These are phyloP conservation scores for Acropora tenuis DNA, from an alignment of 64 coral and sea anemone species.

Conservation along the genomic window DNA sequence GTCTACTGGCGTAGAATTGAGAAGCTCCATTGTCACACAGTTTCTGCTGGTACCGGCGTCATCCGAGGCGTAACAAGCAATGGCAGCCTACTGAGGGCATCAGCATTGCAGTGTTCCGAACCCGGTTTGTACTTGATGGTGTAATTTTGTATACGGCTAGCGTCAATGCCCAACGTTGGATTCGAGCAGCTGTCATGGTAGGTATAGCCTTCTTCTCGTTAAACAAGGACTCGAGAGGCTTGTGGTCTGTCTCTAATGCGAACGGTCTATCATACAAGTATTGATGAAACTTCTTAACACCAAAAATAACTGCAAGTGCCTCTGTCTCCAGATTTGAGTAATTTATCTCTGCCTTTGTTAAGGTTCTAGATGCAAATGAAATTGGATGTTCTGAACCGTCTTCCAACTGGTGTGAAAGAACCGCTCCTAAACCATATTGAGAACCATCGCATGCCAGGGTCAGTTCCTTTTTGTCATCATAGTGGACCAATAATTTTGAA, in stretches of 20 bases:
- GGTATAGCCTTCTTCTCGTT: neutral
- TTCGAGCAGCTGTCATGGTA: slow-evolving; percentile 5
- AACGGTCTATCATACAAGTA: neutral
- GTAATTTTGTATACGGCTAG: slow-evolving; percentile 21
- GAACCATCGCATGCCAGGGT: neutral
- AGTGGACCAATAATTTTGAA: neutral
- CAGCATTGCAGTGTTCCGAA: neutral
- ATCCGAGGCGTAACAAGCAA: neutral
- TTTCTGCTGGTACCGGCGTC: neutral
- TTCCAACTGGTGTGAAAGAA: neutral
- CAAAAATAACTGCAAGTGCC: neutral
- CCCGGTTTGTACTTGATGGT: neutral
- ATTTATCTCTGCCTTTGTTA: neutral
- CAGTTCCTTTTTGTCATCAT: neutral
- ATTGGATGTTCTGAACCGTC: neutral
- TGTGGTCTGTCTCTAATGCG: neutral
- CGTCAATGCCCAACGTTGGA: slow-evolving; percentile 32
- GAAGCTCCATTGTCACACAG: neutral
- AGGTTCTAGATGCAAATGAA: neutral
- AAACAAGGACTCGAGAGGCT: neutral
- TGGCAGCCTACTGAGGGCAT: neutral
- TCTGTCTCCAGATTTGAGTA: neutral
- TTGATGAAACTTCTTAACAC: neutral
- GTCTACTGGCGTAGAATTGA: neutral
- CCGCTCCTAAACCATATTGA: neutral